These are phyloP conservation scores for Rhizoglyphus robini DNA, from an alignment of 1,140 invertebrate species.

Conservation along the genomic window DNA sequence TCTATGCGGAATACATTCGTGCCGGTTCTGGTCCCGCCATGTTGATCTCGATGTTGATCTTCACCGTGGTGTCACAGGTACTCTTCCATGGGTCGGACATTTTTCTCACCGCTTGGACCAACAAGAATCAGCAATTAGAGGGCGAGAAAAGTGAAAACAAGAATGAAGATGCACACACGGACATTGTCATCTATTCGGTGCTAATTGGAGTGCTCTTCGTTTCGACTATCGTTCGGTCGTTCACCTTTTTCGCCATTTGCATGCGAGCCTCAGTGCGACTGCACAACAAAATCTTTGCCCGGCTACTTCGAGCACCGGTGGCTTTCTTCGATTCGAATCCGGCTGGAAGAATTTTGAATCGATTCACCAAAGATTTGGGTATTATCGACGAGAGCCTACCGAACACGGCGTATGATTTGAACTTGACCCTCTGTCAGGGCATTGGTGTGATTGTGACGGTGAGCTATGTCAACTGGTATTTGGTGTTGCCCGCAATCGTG, in stretches of 20 bases:
- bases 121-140: conserved; percentile 10
- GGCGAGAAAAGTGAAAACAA: not conserved
- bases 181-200: conserved; percentile 30
- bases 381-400: too few species aligned
- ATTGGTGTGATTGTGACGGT: conserved; percentile 17
- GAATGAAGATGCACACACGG: conserved; percentile 14
- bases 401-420: conserved; percentile 64
- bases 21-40: not conserved
- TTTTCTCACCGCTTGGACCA: conserved; percentile 16
- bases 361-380: too few species aligned
- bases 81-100: conserved; percentile 18
- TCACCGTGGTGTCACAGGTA: conserved; percentile 16
- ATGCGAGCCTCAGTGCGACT: conserved; percentile 59
- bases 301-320: conserved; percentile 63
- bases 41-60: not conserved
- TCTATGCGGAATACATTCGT: conserved; percentile 17
- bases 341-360: conserved; percentile 33
- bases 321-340: conserved; percentile 76
- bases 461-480: conserved; percentile 28
- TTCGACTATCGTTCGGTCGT: conserved; percentile 41
- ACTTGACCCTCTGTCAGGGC: not conserved
- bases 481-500: conserved; percentile 52
- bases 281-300: conserved; percentile 68
- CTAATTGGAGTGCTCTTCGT: conserved; percentile 33
- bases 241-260: conserved; percentile 61